Conservation (phyloP, 2,797 vertebrate genomes). For the Spinus pinus region DNA sequence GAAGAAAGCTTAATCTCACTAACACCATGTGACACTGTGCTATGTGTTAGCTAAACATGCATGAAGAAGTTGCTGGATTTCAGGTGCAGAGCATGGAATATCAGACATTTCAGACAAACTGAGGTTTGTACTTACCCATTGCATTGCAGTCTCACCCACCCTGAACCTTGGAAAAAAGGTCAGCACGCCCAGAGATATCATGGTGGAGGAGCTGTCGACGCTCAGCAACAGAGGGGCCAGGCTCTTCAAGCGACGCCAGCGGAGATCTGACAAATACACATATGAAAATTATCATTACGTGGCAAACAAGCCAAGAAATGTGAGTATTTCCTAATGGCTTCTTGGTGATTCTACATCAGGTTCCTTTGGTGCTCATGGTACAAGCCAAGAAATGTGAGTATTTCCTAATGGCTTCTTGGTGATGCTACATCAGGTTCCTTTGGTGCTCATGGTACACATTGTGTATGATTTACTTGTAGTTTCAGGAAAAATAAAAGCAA, state of each 20-base stretch:
- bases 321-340: conserved; percentile 68
- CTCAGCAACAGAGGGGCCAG: conserved; percentile 91
- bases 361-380: background rate
- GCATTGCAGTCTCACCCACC: conserved; percentile 77
- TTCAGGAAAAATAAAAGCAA: background rate
- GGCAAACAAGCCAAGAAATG: conserved; percentile 81
- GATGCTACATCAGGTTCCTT: background rate
- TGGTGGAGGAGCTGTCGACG: conserved; percentile 93
- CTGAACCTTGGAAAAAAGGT: conserved; percentile 92
- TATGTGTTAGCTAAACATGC: background rate
- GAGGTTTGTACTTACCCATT: background rate
- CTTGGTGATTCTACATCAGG: background rate
- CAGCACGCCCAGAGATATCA: conserved; percentile 91
- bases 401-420: background rate
- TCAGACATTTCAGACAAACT: background rate
- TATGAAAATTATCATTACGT: conserved; percentile 90
- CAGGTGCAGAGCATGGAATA: background rate
- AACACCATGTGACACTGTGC: background rate
- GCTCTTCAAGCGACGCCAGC: conserved; percentile 94
- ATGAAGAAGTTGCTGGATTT: background rate
- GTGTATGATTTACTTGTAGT: background rate
- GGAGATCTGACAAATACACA: conserved; percentile 94
- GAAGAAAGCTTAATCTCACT: background rate
- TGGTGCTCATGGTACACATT: background rate
- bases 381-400: conserved; percentile 82